Evolutionary conservation across 1,140 invertebrate genomes (phyloP).

Genomic region (Cepaea nemoralis): DNA sequence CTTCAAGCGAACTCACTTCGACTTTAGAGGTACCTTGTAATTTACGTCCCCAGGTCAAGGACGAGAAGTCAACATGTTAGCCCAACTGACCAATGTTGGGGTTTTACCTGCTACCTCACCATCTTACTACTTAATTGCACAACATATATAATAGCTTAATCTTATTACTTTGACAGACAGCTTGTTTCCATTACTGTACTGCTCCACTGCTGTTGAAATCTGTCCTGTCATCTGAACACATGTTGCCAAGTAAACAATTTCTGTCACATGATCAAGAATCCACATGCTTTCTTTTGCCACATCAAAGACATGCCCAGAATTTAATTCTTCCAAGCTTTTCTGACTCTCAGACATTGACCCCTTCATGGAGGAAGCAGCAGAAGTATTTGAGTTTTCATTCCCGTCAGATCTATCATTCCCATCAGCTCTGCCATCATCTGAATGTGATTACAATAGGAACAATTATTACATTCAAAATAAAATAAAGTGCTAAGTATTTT

Average conservation of each 20-base stretch:
- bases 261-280: slow-evolving; percentile 68
- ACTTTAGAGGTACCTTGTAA: no score
- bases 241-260: slow-evolving; percentile 66
- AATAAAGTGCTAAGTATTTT: not conserved
- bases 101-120: no score
- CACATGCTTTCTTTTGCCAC: slow-evolving; percentile 55
- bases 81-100: no score
- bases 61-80: no score
- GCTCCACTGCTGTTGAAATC: slow-evolving; percentile 55
- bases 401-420: slow-evolving; percentile 45
- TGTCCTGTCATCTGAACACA: slow-evolving; percentile 64
- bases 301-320: slow-evolving; percentile 17
- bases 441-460: not conserved
- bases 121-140: no score
- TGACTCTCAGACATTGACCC: not conserved
- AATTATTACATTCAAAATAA: not conserved
- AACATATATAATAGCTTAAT: no score
- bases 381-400: slow-evolving; percentile 40
- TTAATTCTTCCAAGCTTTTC: not conserved
- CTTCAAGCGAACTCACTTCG: no score
- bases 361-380: not conserved
- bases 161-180: slow-evolving; percentile 51
- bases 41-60: no score
- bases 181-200: slow-evolving; percentile 55
- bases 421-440: not conserved